These are phyloP conservation scores for Tylochromis polylepis DNA, from an alignment of 2,113 vertebrate species.

Conservation along the genomic window DNA sequence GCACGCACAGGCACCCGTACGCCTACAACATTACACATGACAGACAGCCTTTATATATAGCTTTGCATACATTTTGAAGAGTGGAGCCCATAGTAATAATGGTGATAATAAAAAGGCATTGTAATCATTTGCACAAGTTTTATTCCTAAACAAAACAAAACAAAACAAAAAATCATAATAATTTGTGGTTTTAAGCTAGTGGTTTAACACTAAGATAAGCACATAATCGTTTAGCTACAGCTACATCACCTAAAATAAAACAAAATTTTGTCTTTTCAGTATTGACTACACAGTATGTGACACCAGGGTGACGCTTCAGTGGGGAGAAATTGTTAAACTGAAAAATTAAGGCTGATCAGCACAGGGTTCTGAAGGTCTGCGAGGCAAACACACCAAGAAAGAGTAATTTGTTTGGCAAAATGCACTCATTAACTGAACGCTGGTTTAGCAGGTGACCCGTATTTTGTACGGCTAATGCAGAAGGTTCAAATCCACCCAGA, in stretches of 20 bases:
- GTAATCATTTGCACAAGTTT: background rate
- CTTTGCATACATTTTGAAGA: background rate
- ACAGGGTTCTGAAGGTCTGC: background rate
- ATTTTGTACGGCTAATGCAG: background rate
- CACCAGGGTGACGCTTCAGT: background rate
- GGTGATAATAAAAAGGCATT: background rate
- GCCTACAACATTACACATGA: background rate
- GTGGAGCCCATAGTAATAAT: background rate
- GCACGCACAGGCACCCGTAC: background rate
- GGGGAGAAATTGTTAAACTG: background rate
- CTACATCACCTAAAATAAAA: background rate
- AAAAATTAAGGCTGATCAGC: background rate
- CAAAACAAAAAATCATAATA: background rate
- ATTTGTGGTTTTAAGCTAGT: background rate
- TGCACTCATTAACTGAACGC: fast-evolving
- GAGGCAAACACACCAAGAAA: background rate
- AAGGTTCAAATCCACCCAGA: fast-evolving
- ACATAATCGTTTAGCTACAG: background rate
- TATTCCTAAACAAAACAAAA: background rate
- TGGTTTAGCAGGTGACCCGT: background rate
- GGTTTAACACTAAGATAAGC: background rate
- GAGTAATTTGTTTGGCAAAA: background rate
- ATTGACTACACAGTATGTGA: background rate
- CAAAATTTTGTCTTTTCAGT: background rate
- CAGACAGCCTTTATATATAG: background rate